Conservation (phyloP, 2,113 vertebrate genomes). For the Mormyrus lacerda region DNA sequence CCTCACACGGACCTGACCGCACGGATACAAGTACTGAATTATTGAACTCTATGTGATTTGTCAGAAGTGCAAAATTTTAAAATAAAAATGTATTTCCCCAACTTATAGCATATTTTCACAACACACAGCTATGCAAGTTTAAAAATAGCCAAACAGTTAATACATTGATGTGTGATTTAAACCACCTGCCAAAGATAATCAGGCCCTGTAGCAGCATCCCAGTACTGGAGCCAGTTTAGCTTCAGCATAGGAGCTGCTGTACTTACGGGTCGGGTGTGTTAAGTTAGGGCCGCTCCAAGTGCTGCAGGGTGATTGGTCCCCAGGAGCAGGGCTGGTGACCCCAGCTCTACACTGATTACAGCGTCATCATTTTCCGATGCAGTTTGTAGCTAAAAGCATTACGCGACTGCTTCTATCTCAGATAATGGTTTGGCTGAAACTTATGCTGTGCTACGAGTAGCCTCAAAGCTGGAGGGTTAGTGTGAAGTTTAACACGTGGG, state of each 20-base stretch:
- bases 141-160: neutral
- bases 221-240: too few species aligned
- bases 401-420: neutral
- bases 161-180: neutral
- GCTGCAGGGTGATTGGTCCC: too few species aligned
- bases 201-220: neutral
- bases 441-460: rapidly evolving
- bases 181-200: neutral
- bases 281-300: neutral
- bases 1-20: neutral
- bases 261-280: neutral
- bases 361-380: neutral
- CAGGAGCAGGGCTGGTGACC: neutral
- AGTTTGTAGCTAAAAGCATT: neutral
- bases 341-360: neutral
- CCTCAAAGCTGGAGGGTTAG: neutral
- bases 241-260: too few species aligned
- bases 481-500: neutral
- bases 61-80: neutral
- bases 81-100: neutral
- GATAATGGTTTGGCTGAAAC: neutral
- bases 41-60: neutral
- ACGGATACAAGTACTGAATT: too few species aligned
- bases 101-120: neutral
- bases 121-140: neutral